phyloP scores from a whole-genome alignment of 2,888 invertebrate species.

The Polyommatus iphigenia region DNA sequence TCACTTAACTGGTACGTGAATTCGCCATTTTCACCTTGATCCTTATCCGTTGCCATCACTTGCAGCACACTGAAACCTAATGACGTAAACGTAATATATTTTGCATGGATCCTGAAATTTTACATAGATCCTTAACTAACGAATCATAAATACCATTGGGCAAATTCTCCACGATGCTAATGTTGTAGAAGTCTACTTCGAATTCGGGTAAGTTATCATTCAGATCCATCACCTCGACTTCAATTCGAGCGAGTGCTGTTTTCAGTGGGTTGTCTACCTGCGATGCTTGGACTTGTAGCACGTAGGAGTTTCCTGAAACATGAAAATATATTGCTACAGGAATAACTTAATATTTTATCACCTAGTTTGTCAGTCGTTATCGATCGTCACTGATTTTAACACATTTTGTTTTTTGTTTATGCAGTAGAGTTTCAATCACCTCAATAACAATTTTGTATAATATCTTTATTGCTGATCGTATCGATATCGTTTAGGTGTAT shows the following conservation, averaged over 20 bases:
- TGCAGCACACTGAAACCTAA: slow-evolving; percentile 75
- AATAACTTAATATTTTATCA: no score
- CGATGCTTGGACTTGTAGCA: slow-evolving; percentile 88
- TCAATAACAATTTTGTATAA: no score
- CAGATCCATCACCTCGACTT: slow-evolving; percentile 86
- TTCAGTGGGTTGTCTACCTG: slow-evolving; percentile 89
- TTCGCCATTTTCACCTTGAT: slow-evolving; percentile 92
- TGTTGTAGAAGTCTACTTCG: slow-evolving; percentile 93
- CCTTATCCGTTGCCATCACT: slow-evolving; percentile 89
- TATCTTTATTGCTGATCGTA: no score
- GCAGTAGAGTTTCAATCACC: no score
- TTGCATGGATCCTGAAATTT: background rate
- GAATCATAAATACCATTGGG: slow-evolving; percentile 83
- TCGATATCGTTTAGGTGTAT: no score
- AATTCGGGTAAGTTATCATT: slow-evolving; percentile 94
- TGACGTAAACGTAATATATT: slow-evolving; percentile 35
- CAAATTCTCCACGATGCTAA: slow-evolving; percentile 94
- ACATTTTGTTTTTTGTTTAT: no score
- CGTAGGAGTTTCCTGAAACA: slow-evolving; percentile 83
- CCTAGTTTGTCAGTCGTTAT: background rate
- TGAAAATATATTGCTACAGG: background rate
- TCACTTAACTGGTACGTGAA: slow-evolving; percentile 89
- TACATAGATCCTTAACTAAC: background rate
- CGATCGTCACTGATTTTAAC: background rate
- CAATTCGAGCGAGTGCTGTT: slow-evolving; percentile 86